Conservation (phyloP, 2,113 vertebrate genomes). For the Syngnathus floridae region DNA sequence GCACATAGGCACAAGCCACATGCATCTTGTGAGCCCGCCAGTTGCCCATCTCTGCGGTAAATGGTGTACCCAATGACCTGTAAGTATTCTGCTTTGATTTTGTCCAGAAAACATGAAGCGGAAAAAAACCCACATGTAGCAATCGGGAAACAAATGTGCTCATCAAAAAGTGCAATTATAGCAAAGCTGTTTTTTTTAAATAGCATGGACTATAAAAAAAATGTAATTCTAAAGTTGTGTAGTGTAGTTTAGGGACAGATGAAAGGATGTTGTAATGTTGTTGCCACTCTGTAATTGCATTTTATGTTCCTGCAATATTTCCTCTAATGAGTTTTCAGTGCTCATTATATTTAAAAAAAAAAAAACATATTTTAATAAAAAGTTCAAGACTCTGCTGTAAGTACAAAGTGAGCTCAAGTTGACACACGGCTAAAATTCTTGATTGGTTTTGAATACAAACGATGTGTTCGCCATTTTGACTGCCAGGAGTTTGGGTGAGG, state of each 20-base stretch:
- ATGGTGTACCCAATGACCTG: neutral
- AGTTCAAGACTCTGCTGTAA: neutral
- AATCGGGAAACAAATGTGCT: neutral
- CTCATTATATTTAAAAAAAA: neutral
- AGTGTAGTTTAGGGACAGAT: neutral
- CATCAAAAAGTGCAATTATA: conserved; percentile 1
- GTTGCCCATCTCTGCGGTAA: no score
- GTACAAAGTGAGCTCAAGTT: neutral
- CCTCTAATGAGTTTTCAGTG: conserved; percentile 2
- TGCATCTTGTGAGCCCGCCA: no score
- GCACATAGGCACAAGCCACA: neutral
- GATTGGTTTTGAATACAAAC: neutral
- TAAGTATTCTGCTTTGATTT: neutral
- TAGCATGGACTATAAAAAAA: neutral
- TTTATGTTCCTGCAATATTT: conserved; percentile 5
- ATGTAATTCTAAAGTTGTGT: neutral
- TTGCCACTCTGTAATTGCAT: conserved; percentile 4
- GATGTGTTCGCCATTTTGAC: neutral
- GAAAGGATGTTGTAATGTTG: conserved; percentile 6
- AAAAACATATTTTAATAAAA: neutral
- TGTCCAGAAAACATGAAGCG: neutral
- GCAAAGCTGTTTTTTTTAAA: neutral
- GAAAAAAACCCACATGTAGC: neutral
- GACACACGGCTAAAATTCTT: neutral
- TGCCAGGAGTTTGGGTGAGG: no score